Evolutionary conservation across 1,140 invertebrate species (phyloP).

Genomic region (Drosophila serrata): DNA sequence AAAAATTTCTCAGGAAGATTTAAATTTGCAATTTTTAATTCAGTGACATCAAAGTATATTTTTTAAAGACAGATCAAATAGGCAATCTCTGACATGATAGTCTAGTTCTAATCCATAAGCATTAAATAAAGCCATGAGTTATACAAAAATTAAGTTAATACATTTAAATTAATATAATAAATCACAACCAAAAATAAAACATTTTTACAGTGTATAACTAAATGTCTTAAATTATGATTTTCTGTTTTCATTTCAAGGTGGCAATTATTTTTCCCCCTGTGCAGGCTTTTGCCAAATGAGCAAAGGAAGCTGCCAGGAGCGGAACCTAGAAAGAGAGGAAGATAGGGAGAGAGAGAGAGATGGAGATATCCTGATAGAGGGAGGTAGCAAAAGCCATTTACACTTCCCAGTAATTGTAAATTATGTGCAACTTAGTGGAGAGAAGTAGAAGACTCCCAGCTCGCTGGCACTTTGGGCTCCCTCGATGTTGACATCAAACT

Average conservation of each 20-base stretch:
- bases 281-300: constrained; percentile 45
- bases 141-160: too few species aligned
- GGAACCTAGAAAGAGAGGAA: too few species aligned
- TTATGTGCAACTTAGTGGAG: constrained; percentile 57
- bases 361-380: background rate
- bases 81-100: too few species aligned
- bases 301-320: constrained; percentile 40
- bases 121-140: too few species aligned
- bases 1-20: too few species aligned
- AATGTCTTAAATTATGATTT: constrained; percentile 35
- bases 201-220: constrained; percentile 10
- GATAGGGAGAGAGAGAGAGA: background rate
- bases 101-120: too few species aligned
- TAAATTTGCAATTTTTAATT: too few species aligned
- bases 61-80: too few species aligned
- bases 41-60: too few species aligned
- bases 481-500: constrained; percentile 52
- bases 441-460: constrained; percentile 21
- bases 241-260: constrained; percentile 38
- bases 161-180: too few species aligned
- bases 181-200: too few species aligned
- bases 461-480: constrained; percentile 32
- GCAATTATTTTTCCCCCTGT: constrained; percentile 40
- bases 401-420: constrained; percentile 74
- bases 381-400: constrained; percentile 63